phyloP scores from a whole-genome alignment of 2,888 invertebrate species.

The Nemotelus nigrinus region DNA sequence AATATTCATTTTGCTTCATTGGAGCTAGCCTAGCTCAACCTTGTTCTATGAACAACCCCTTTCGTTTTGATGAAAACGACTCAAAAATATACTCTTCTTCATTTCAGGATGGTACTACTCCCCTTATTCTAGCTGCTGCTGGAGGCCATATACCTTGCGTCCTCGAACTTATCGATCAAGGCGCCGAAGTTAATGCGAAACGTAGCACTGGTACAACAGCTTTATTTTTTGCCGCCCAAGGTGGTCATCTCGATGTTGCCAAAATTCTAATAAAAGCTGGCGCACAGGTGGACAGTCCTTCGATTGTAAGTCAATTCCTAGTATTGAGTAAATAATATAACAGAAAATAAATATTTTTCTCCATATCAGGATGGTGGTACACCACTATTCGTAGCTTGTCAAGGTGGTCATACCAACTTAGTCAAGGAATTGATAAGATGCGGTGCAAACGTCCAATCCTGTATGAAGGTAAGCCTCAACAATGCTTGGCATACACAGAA shows the following conservation, averaged over 20 bases:
- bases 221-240: constrained; percentile 93
- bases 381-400: constrained; percentile 88
- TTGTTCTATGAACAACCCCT: no score
- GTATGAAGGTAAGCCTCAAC: constrained; percentile 76
- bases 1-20: no score
- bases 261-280: constrained; percentile 80
- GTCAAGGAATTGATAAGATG: constrained; percentile 84
- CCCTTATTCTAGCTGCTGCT: constrained; percentile 89
- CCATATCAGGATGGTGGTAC: constrained; percentile 89
- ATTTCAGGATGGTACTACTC: constrained; percentile 92
- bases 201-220: constrained; percentile 93
- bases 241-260: constrained; percentile 87
- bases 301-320: constrained; percentile 70
- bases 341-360: background rate
- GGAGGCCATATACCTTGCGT: constrained; percentile 91
- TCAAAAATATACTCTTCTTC: constrained; percentile 29
- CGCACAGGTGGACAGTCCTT: constrained; percentile 80
- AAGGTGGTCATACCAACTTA: constrained; percentile 89
- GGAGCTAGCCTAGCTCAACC: no score
- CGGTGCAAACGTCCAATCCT: constrained; percentile 83
- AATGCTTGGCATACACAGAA: background rate
- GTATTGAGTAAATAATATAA: background rate
- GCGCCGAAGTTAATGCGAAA: constrained; percentile 86
- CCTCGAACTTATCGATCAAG: constrained; percentile 85
- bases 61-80: no score